These are phyloP conservation scores for Tiphia femorata DNA, from an alignment of 2,888 invertebrate species.

Conservation along the genomic window DNA sequence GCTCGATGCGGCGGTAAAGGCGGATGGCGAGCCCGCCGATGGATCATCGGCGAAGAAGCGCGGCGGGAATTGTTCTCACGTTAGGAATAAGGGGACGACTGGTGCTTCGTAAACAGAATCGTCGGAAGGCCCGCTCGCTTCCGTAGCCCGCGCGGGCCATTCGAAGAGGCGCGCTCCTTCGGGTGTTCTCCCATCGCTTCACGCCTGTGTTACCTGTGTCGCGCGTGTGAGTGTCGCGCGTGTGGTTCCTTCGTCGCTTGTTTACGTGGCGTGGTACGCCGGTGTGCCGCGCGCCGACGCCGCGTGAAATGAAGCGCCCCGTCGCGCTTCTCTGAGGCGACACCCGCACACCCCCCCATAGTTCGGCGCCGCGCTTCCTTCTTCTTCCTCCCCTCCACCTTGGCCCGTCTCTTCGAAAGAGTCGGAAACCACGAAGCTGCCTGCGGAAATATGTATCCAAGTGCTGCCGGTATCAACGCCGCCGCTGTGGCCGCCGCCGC, in stretches of 20 bases:
- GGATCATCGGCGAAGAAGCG: constrained; percentile 38
- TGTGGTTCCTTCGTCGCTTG: too few species aligned
- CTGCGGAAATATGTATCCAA: constrained; percentile 79
- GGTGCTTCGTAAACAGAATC: constrained; percentile 23
- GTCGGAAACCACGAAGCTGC: background rate
- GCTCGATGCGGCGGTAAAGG: constrained; percentile 34
- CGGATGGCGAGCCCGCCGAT: constrained; percentile 35
- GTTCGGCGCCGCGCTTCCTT: background rate
- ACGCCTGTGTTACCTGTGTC: background rate
- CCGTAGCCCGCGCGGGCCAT: constrained; percentile 36
- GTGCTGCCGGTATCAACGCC: constrained; percentile 89
- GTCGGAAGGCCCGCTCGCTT: constrained; percentile 27
- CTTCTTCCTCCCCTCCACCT: background rate
- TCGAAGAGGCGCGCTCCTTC: background rate
- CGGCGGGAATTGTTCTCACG: constrained; percentile 33
- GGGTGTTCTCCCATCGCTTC: constrained; percentile 7
- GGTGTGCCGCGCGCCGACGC: background rate
- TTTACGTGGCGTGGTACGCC: background rate
- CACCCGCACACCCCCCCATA: background rate
- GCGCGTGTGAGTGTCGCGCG: background rate
- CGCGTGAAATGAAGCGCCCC: constrained; percentile 33
- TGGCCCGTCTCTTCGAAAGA: background rate
- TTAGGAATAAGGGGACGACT: constrained; percentile 27
- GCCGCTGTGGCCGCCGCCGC: constrained; percentile 88
- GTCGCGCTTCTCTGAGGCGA: constrained; percentile 13